These are phyloP conservation scores for Eleutherodactylus coqui DNA, from an alignment of 2,797 vertebrate genomes.

Conservation along the genomic window DNA sequence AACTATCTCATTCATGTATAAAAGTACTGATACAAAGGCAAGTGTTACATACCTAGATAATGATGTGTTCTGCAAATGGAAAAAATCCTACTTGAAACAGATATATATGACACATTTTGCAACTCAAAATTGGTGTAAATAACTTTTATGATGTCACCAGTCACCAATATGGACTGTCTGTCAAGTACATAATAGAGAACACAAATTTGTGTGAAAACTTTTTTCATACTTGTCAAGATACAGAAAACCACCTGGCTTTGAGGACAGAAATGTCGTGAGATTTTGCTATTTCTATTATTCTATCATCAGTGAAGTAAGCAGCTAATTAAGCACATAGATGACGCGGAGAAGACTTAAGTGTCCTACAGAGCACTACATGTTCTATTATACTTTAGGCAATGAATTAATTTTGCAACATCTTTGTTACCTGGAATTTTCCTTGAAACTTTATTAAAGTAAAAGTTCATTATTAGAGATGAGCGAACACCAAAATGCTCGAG, in stretches of 20 bases:
- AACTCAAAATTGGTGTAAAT: background rate
- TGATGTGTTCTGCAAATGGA: background rate
- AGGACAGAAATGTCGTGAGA: background rate
- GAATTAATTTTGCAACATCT: too few relatives aligned
- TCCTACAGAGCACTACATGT: background rate
- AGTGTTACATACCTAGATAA: background rate
- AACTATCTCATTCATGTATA: too few relatives aligned
- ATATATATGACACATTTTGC: background rate
- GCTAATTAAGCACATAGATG: background rate
- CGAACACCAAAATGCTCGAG: too few relatives aligned
- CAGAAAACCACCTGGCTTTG: background rate
- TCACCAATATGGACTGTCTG: background rate
- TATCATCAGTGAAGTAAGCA: background rate
- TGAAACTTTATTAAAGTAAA: too few relatives aligned
- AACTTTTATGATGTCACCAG: background rate
- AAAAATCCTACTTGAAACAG: background rate
- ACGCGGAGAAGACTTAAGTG: background rate
- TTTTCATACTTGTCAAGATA: background rate
- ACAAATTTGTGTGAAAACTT: background rate
- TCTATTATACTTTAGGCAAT: background rate
- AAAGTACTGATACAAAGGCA: background rate
- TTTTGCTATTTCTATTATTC: background rate
- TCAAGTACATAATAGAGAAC: background rate
- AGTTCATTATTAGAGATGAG: too few relatives aligned
- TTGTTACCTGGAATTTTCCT: too few relatives aligned